Evolutionary conservation across 92 coral and sea anemone species (phyloP), one percentile per base, ranked within the genome.

Genomic region (Epizoanthus fatuus): DNA sequence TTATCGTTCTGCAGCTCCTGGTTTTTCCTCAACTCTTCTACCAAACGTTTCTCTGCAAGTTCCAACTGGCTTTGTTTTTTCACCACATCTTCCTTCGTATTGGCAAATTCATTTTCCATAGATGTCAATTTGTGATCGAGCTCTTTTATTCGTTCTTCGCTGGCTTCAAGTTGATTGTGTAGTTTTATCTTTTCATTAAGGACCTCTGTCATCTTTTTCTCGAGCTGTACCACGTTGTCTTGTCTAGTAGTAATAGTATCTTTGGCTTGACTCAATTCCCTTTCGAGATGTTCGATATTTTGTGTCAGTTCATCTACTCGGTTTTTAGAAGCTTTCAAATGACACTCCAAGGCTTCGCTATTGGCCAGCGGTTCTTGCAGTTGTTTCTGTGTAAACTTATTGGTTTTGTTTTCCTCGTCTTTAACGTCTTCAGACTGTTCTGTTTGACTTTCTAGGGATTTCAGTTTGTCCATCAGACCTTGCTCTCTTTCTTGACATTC

Each of bases 111-210:
- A 29, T 52, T 74, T 66, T 63, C 90, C 42, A 63, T 52, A 29
- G 71, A 76, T 57, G 56, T 89, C 49, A 85, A 86, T 74, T 86
- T 92, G 15, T 87, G 70, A 63, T 74, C 83, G 4, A 92, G 87
- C 19, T 72, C 81, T 37, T 85, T 44, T 16, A 63, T n/a, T 72
- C 47, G 75, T 47, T 63, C 62, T 17, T 65, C 58, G 2, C 70
- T 78, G 25, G 22, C 84, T 40, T 85, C 90, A 42, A 83, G 56
- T 67, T 89, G 89, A 35, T 47, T 63, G 39, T 85, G 62, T 3
- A 89, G 79, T 16, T 64, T 64, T 32, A 60, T 76, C 37, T 89
- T 89, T 16, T 79, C 59, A 44, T 68, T 74, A 12, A 79, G 77
- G 55, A 42, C 15, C 15, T 32, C 65, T 62, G 16, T 52, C 39